These are phyloP conservation scores for Cochlearius cochlearius DNA, from an alignment of 2,113 vertebrate genomes.

Conservation along the genomic window DNA sequence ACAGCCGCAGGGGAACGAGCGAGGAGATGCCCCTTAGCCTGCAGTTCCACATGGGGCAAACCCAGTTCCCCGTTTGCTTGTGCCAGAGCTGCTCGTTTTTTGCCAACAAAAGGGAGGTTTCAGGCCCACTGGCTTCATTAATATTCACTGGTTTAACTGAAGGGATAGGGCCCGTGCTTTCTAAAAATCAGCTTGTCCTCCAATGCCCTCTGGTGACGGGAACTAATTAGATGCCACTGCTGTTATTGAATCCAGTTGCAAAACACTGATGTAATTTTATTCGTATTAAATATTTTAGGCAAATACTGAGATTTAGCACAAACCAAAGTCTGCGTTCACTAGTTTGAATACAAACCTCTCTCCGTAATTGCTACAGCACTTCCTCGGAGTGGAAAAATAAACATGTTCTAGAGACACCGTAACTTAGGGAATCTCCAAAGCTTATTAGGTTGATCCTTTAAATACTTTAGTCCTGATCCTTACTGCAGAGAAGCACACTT, in stretches of 20 bases:
- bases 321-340: background rate
- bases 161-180: background rate
- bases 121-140: background rate
- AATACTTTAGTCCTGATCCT: background rate
- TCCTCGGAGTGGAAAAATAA: background rate
- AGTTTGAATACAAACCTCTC: background rate
- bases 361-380: background rate
- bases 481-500: background rate
- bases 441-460: slow-evolving; percentile 26
- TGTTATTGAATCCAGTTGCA: background rate
- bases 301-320: background rate
- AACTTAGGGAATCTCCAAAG: background rate
- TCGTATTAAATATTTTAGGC: background rate
- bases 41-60: background rate
- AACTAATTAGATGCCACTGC: slow-evolving; percentile 10
- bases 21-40: background rate
- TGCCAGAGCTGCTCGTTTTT: background rate
- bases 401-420: background rate
- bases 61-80: background rate
- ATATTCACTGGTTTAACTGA: background rate
- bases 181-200: slow-evolving; percentile 53
- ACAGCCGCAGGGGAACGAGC: background rate
- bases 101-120: background rate
- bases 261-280: background rate
- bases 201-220: slow-evolving; percentile 72